Conservation (phyloP, 2,888 invertebrate species). For the Dicranocentrus wangi region DNA sequence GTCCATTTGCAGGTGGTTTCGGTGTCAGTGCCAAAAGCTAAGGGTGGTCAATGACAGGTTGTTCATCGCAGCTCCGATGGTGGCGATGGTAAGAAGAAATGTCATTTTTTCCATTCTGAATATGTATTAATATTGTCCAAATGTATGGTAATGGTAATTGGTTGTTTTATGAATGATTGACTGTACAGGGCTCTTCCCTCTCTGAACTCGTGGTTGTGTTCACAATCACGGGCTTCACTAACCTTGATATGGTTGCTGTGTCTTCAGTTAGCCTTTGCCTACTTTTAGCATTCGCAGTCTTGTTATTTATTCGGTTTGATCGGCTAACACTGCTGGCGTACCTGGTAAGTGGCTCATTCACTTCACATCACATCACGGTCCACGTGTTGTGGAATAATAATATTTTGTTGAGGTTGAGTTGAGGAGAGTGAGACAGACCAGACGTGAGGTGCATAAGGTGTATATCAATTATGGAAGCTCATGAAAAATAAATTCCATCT, state of each 20-base stretch:
- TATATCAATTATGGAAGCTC: too few relatives aligned
- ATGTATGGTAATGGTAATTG: too few relatives aligned
- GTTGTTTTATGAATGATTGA: background rate
- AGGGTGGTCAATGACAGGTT: slow-evolving; percentile 59
- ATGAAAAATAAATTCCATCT: slow-evolving; percentile 7
- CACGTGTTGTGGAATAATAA: background rate
- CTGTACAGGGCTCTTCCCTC: slow-evolving; percentile 61
- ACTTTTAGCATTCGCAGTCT: slow-evolving; percentile 58
- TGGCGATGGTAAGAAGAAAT: slow-evolving; percentile 58
- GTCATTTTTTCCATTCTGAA: too few relatives aligned
- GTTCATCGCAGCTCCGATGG: slow-evolving; percentile 58
- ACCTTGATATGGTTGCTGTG: slow-evolving; percentile 63
- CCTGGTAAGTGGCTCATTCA: slow-evolving; percentile 51
- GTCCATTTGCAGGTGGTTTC: slow-evolving; percentile 60
- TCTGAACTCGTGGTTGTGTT: slow-evolving; percentile 65
- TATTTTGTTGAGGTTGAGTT: too few relatives aligned
- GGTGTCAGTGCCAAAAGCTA: slow-evolving; percentile 64
- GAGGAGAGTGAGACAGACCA: too few relatives aligned
- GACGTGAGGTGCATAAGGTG: too few relatives aligned
- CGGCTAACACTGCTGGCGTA: slow-evolving; percentile 63
- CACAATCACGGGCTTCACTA: slow-evolving; percentile 64
- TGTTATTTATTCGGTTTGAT: slow-evolving; percentile 66
- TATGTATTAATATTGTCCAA: too few relatives aligned
- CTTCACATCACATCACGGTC: background rate
- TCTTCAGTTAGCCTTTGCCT: slow-evolving; percentile 65